A percentile compares a stretch with the other conserved stretches of the same genome.
phyloP scores from a whole-genome alignment of 2,888 invertebrate species.

The Eristalis arbustorum region DNA sequence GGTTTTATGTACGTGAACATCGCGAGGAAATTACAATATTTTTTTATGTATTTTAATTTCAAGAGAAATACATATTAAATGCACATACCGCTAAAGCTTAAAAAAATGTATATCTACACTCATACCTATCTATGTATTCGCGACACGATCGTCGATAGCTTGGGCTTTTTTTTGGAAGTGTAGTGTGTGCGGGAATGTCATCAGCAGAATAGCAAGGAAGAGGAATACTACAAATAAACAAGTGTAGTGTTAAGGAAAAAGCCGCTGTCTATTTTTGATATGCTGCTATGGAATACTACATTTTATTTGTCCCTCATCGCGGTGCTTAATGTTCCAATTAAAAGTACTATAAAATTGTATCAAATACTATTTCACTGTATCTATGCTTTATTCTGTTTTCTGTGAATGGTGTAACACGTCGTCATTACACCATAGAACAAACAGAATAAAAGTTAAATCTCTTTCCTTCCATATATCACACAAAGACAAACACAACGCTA shows the following conservation, averaged over 20 bases:
- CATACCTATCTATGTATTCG: slow-evolving; percentile 3
- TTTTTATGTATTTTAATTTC: slow-evolving; percentile 15
- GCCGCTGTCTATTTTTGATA: slow-evolving; percentile 31
- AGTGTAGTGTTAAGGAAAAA: slow-evolving; percentile 9
- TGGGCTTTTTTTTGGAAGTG: slow-evolving; percentile 41
- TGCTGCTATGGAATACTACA: neutral
- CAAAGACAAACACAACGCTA: slow-evolving; percentile 11
- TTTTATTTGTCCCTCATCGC: neutral
- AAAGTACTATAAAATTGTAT: slow-evolving; percentile 2
- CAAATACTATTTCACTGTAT: neutral
- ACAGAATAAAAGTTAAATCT: slow-evolving; percentile 18
- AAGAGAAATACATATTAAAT: slow-evolving; percentile 47
- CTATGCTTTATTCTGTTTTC: neutral
- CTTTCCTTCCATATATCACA: slow-evolving; percentile 38
- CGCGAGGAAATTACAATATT: slow-evolving; percentile 3
- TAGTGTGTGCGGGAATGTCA: slow-evolving; percentile 24
- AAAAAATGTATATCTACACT: slow-evolving; percentile 14
- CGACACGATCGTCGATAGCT: slow-evolving; percentile 54
- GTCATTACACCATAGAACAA: slow-evolving; percentile 15
- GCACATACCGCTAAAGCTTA: slow-evolving; percentile 56
- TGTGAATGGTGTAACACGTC: neutral
- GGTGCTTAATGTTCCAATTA: slow-evolving; percentile 12
- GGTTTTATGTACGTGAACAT: slow-evolving; percentile 20
- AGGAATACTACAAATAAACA: neutral
- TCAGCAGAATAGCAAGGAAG: neutral